A percentile compares a stretch with the other conserved stretches of the same genome.
phyloP scores from a whole-genome alignment of 2,888 invertebrate genomes.

The Lasioglossum figueresi region DNA sequence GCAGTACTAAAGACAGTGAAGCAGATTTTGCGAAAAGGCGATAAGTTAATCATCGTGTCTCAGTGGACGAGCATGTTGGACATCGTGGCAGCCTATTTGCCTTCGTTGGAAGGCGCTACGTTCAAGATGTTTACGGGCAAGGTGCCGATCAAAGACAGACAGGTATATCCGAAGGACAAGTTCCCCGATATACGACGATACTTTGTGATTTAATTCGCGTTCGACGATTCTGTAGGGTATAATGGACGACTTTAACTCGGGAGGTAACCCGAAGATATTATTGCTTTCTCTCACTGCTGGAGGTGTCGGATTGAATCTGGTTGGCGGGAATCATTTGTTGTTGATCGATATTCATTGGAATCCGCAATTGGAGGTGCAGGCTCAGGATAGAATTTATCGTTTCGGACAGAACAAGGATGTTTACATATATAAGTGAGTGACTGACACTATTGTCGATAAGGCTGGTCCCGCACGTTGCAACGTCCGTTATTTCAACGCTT shows the following conservation, averaged over 20 bases:
- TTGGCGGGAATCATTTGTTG: conserved; percentile 96
- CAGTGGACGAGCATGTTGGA: conserved; percentile 95
- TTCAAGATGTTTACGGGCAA: conserved; percentile 88
- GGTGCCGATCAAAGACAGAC: conserved; percentile 90
- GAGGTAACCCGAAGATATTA: conserved; percentile 86
- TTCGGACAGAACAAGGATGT: conserved; percentile 94
- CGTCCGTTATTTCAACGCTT: neutral
- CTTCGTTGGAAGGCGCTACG: conserved; percentile 86
- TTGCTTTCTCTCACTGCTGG: conserved; percentile 96
- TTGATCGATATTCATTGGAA: conserved; percentile 98
- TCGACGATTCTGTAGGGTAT: conserved; percentile 68
- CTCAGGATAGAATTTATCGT: conserved; percentile 96
- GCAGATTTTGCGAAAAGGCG: conserved; percentile 84
- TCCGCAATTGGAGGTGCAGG: conserved; percentile 97
- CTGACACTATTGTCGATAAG: neutral
- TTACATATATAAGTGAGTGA: conserved; percentile 90
- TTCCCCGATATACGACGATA: conserved; percentile 1
- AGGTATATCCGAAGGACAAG: conserved; percentile 83
- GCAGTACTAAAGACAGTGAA: conserved; percentile 86
- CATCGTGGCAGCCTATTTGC: conserved; percentile 89
- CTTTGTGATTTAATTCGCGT: neutral
- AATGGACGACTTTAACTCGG: conserved; percentile 76
- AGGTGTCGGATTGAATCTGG: conserved; percentile 96
- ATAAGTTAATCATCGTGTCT: conserved; percentile 94
- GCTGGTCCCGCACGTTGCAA: neutral